Base-by-base conservation (phyloP, 53 echinoderm and acorn worm genomes). In the Crossaster papposus region DNA sequence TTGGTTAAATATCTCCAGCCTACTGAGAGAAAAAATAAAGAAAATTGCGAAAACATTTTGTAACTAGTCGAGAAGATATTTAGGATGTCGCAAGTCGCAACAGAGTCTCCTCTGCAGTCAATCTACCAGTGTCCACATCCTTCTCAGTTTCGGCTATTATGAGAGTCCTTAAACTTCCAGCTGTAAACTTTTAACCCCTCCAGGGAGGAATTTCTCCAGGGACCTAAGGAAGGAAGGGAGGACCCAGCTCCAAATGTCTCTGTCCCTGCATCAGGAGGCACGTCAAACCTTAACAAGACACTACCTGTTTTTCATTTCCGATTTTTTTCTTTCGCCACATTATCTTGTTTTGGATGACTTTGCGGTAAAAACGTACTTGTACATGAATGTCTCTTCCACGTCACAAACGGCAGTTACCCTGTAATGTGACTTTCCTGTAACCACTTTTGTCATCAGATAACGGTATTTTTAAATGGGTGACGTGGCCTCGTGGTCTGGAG, bases 271-370 rank as follows among this genome's bases (percentile, higher is more conserved):
- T 26, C 68, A 0, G 28, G 68, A 68, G 68, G 28, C 24, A 33
- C 22, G 75, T 36, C 36, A 74, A 32, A 74, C 36, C 31, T 34
- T 74, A 35, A 74, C 36, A 20, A 35, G 75, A 74, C 36, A 22
- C 34, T 33, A 22, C 75, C 75, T 74, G 75, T 33, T 36, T 74
- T 33, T 74, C 68, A 68, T 74, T 74, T 74, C 23, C 33, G 17
- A 74, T 33, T 33, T 44, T 44, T 68, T 26, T 24, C 24, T 18
- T 68, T 28, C 28, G 33, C 35, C 18, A 74, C 75, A 74, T 74
- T 10, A 30, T 74, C 11, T 74, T 71, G n/a, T 74, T 36, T 36
- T 74, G 12, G 75, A 74, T 20, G 31, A 74, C 71, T 31, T 30
- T 24, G 29, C 29, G 3, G 71, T 71, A 44, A 17, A 71, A n/a